Evolutionary conservation across 2,888 invertebrate species (phyloP), one percentile per base, ranked within the genome.

Genomic region (Megamerina dolium): DNA sequence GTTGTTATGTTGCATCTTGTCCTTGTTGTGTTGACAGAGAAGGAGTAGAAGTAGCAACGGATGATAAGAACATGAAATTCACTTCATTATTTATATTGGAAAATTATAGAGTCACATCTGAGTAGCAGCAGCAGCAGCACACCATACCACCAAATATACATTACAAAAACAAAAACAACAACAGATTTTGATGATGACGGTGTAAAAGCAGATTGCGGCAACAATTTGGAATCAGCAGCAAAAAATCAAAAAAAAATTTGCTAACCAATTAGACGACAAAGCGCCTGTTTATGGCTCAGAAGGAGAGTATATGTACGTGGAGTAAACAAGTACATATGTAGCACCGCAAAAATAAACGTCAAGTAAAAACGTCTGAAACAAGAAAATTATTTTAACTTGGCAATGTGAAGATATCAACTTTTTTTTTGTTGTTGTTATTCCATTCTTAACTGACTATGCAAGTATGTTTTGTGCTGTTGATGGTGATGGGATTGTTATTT

Each of bases 31-130:
- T n/a, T n/a, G n/a, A n/a, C n/a, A n/a, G n/a, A n/a, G n/a, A n/a
- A n/a, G n/a, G n/a, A n/a, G n/a, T n/a, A n/a, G n/a, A n/a, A n/a
- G n/a, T n/a, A n/a, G n/a, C n/a, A n/a, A n/a, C n/a, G n/a, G n/a
- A n/a, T n/a, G n/a, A n/a, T n/a, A n/a, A n/a, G n/a, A 39, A 43
- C 43, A 37, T 40, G 30, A 39, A 40, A 21, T 41, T 13, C 40
- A 48, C 47, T 50, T 50, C 50, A 50, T 50, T 50, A 50, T 50
- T 50, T 50, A 46, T 48, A 50, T 48, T 48, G 50, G 42, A 48
- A 50, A 50, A 50, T 50, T 50, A 50, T 50, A 50, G 47, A 45
- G 47, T 45, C 23, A 31, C 34, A 36, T 20, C 29, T 10, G 27
- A 18, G n/a, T n/a, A n/a, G n/a, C n/a, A n/a, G n/a, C 12, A 32